Conservation (phyloP, 2,797 vertebrate species). For the Falco naumanni region DNA sequence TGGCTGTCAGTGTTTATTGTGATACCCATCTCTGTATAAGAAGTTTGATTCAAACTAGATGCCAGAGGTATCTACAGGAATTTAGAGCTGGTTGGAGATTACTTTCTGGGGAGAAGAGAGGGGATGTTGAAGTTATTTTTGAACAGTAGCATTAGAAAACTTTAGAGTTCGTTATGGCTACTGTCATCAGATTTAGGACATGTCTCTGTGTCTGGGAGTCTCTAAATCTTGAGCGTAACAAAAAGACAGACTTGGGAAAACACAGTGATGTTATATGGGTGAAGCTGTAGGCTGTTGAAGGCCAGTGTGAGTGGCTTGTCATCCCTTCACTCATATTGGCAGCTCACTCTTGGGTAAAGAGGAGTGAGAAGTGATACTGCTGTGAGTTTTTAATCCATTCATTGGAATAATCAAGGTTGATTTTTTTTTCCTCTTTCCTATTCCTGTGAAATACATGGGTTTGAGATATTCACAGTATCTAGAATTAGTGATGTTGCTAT, state of each 20-base stretch:
- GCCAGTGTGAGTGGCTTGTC: neutral
- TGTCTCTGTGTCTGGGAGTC: neutral
- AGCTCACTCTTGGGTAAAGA: neutral
- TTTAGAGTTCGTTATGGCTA: neutral
- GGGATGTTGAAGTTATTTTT: neutral
- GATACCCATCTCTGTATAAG: neutral
- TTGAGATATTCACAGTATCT: neutral
- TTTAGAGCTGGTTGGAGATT: neutral
- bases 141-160: neutral
- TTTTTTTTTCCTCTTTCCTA: neutral
- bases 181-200: neutral
- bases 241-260: neutral
- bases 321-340: neutral
- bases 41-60: neutral
- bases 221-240: neutral
- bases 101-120: neutral
- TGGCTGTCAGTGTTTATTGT: neutral
- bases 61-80: neutral
- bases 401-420: neutral
- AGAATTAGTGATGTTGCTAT: neutral
- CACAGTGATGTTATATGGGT: fast-evolving
- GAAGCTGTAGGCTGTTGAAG: neutral
- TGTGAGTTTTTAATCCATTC: neutral
- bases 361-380: neutral
- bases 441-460: neutral